Base-by-base conservation (phyloP, 2,888 invertebrate genomes). In the Acrobasis suavella region DNA sequence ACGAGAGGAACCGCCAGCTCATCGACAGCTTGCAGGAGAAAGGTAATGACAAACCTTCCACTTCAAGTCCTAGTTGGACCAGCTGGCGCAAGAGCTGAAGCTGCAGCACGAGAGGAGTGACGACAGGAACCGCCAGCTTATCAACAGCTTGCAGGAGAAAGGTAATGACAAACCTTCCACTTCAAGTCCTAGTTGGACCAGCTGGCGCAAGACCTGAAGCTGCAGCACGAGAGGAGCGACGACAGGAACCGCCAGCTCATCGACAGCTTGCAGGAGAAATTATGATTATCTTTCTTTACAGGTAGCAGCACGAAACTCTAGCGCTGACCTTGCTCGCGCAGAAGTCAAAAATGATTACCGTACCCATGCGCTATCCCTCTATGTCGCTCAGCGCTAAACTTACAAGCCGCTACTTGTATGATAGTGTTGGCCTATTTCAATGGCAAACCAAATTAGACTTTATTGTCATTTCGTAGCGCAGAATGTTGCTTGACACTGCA, bases 91-190 rank as follows among this genome's bases (percentile, higher is more conserved):
- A 3, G 74, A 77, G 5, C 51, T 79, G 37, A 72, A 74, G 64
- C 32, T 58, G 8, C 64, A 73, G 52, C 75, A 78, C 42, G 46
- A 62, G 1, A 71, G 69, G 50, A 60, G 32, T 0, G 72, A 72
- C 0, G 74, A 76, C 42, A 75, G 65, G 50, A 65, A 64, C 37
- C 60, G 65, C 1, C 72, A 66, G 39, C 46, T 62, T 5, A 64
- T 78, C 1, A 64, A 68, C 1, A 64, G 59, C 17, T 63, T 83
- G 51, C 65, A 78, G 59, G 80, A 81, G 9, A 80, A 77, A 68
- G 68, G 83, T 79, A 32, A 38, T 22, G 22, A 22, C 22, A 1
- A 22, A 22, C 22, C 22, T 22, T 22, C 22, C 22, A 3, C 3
- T 22, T 22, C 3, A 22, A 3, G 22, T 22, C 22, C 22, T 22